These are phyloP conservation scores for Abrostola tripartita DNA, from an alignment of 2,888 invertebrate genomes.

Conservation along the genomic window DNA sequence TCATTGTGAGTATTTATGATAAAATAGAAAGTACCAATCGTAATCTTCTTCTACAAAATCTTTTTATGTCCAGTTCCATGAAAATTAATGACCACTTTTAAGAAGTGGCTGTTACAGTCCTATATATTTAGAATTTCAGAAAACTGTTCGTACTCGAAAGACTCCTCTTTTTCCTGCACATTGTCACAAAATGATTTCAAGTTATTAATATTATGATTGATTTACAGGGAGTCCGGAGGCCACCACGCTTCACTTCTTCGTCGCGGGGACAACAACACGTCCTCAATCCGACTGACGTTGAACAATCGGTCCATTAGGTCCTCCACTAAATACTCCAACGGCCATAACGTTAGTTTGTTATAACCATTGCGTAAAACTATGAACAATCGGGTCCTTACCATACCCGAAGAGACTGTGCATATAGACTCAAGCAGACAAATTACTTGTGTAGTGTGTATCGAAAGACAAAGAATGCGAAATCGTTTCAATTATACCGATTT, in stretches of 20 bases:
- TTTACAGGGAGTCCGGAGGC: constrained; percentile 80
- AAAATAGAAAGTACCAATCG: too few species aligned
- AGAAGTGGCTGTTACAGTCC: too few species aligned
- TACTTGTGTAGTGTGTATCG: constrained; percentile 65
- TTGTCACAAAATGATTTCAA: background rate
- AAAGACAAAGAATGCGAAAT: constrained; percentile 59
- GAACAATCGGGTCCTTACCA: constrained; percentile 35
- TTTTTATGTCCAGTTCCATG: too few species aligned
- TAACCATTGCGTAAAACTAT: constrained; percentile 67
- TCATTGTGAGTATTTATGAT: too few species aligned
- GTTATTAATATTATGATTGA: constrained; percentile 15
- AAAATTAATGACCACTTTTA: too few species aligned
- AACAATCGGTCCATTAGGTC: constrained; percentile 76
- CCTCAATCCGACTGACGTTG: constrained; percentile 79
- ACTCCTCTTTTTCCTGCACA: background rate
- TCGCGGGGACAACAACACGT: constrained; percentile 80
- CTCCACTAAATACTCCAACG: constrained; percentile 80
- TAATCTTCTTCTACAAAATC: too few species aligned
- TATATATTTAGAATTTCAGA: too few species aligned
- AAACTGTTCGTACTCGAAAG: background rate
- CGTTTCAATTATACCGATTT: constrained; percentile 51
- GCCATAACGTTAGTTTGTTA: constrained; percentile 79
- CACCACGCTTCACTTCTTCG: constrained; percentile 79
- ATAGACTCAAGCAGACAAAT: constrained; percentile 52
- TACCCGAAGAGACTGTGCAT: constrained; percentile 57